Evolutionary conservation across 1,140 invertebrate genomes (phyloP), one percentile per base, ranked within the genome.

Genomic region (Babylonia areolata): DNA sequence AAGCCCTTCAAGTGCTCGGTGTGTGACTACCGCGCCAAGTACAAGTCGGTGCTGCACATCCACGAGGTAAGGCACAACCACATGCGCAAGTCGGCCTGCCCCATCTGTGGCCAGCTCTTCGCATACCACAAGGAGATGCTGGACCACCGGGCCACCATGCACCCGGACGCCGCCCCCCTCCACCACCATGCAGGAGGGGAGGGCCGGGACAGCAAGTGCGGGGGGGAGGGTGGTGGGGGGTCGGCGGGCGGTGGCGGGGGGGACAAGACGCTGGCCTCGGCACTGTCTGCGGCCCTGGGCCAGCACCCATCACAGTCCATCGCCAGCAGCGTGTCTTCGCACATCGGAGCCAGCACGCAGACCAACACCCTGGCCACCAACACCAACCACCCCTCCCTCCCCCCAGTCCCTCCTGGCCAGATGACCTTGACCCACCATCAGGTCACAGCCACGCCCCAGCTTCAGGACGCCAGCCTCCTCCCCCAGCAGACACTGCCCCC

Each of bases 91-190:
- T 46, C 82, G 46, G 82, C 69, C 11, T 85, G 77, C n/a, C 28
- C 51, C 12, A 33, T 85, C 15, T 69, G 77, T 28, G 46, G 80
- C 15, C 37, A 77, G 79, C 51, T 77, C 42, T 86, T 85, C 51
- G 69, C 86, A 28, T 82, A 87, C 51, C 69, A 85, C 35, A 84
- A 85, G 75, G 85, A 87, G 75, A 87, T 87, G 88, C 82, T 88
- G 46, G 58, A 73, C 46, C 86, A 88, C 75, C 77, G 79, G n/a
- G 81, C 81, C 81, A n/a, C 81, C 78, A 23, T 75, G n/a, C 85
- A 88, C 71, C 88, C 86, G 12, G 88, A 81, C 2, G 39, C 83
- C 35, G 64, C 35, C 51, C n/a, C n/a, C n/a, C n/a, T n/a, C n/a
- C 40, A 69, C 37, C 75, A 81, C n/a, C 51, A 73, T n/a, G 78